Base-by-base conservation (phyloP, 2,888 invertebrate genomes). In the Cinara cedri region DNA sequence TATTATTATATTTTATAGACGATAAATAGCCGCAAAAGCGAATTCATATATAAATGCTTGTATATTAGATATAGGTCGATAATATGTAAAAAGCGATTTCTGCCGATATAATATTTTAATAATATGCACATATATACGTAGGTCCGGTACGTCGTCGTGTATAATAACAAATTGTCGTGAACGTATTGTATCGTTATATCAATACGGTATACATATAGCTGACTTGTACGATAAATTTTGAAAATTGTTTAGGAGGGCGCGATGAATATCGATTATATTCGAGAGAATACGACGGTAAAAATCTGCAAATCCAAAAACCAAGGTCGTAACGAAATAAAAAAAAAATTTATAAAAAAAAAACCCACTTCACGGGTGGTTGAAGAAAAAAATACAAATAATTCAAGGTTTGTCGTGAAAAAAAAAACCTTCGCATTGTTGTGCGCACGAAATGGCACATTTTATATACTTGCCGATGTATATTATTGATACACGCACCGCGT, bases 371-470 rank as follows among this genome's bases (percentile, higher is more conserved):
- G 66, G 76, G 55, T 68, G 55, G 66, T 57, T 66, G 46, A 49
- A 8, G 6, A 44, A n/a, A 54, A 63, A 63, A 72, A 34, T 34
- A 34, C 6, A 75, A 62, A 75, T 46, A 55, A 42, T 19, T 46
- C 76, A 66, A 76, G 76, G 76, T 68, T 76, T 76, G 24, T 46
- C 55, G 76, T 14, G 54, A 76, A 76, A 76, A 66, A 34, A 34
- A 76, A 76, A 76, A 68, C 14, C 13, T 76, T 68, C 19, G 76
- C 55, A 46, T 55, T 76, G 55, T 76, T 46, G 66, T 68, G 57
- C 76, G n/a, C n/a, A n/a, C n/a, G 54, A 55, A 76, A 76, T 49
- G 19, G 60, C 19, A 49, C 34, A 34, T 34, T 26, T n/a, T n/a
- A n/a, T n/a, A n/a, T n/a, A n/a, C n/a, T n/a, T n/a, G n/a, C n/a